Conservation (phyloP, 2,888 invertebrate species). For the Apantesis nais region DNA sequence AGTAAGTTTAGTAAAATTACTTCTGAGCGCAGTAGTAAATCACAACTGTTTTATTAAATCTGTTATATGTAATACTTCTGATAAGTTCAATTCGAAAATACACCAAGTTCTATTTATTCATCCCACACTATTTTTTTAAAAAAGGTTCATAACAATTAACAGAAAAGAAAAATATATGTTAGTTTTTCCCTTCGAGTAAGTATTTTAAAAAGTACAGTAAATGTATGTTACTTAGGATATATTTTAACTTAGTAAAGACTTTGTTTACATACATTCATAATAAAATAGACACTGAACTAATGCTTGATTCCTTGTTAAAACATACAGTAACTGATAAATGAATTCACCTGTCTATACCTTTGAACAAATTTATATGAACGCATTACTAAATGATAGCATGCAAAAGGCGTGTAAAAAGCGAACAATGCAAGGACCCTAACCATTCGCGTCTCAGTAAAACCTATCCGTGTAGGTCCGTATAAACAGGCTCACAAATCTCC, state of each 20-base stretch:
- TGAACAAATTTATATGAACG: not conserved
- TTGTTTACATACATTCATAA: not conserved
- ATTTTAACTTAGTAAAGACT: not conserved
- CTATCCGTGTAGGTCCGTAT: conserved; percentile 7
- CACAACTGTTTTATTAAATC: too few species aligned
- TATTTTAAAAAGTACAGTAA: too few species aligned
- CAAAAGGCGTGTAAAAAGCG: not conserved
- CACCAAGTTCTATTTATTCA: too few species aligned
- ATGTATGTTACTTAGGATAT: not conserved
- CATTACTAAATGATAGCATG: not conserved
- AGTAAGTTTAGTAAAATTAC: not conserved
- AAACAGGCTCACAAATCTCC: conserved; percentile 16
- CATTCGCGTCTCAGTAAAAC: conserved; percentile 5
- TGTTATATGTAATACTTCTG: too few species aligned
- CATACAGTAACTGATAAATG: not conserved
- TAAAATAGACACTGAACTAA: not conserved
- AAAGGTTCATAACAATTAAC: too few species aligned
- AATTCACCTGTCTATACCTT: not conserved
- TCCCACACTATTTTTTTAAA: too few species aligned
- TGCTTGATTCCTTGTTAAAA: not conserved
- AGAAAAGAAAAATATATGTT: too few species aligned
- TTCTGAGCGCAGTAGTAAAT: too few species aligned
- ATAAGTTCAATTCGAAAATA: too few species aligned
- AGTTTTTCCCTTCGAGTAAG: too few species aligned
- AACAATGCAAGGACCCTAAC: conserved; percentile 3